Evolutionary conservation across 1,140 invertebrate genomes (phyloP), one percentile per base, ranked within the genome.

Genomic region (Aricia agestis): DNA sequence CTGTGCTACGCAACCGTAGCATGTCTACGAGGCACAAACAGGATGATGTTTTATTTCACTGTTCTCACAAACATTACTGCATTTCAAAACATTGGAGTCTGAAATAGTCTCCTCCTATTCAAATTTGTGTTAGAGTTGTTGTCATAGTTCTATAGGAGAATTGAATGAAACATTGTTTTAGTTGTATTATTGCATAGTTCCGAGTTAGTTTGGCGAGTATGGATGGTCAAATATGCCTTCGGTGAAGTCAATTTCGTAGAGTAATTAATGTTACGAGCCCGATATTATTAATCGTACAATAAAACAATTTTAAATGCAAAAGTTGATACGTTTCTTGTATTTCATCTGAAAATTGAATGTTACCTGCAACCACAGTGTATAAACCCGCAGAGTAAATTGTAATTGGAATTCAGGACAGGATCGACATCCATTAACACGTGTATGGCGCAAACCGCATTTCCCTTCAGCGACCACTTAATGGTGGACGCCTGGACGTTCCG

Each of bases 131-230:
- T 63, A n/a, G 32, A 68, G 70, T 71, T 71, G 66, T 72, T 72
- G 58, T 71, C 66, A 70, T 68, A 74, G 72, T 74, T 72, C 41
- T 41, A 19, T 52, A 32, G 65, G 63, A 67, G 59, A 63, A 63
- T 63, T 25, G 59, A 63, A 63, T 58, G 31, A 68, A 72, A 65
- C 71, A 73, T 73, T 73, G 72, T 73, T 69, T 36, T 11, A 41
- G 31, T 72, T 25, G 72, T 74, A 78, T 77, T 73, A 72, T 73
- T 73, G 72, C 74, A 74, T 78, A 76, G 76, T 78, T 78, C 71
- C 17, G 19, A 63, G 59, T 63, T 69, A 69, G 59, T 69, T 69
- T 32, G 32, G 61, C 61, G 25, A 41, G 58, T 19, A 41, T 19
- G 17, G 68, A 59, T 18, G 36, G 17, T 13, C 10, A 69, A 61